phyloP scores from a whole-genome alignment of 64 coral and sea anemone genomes.

The Porites australiensis region DNA sequence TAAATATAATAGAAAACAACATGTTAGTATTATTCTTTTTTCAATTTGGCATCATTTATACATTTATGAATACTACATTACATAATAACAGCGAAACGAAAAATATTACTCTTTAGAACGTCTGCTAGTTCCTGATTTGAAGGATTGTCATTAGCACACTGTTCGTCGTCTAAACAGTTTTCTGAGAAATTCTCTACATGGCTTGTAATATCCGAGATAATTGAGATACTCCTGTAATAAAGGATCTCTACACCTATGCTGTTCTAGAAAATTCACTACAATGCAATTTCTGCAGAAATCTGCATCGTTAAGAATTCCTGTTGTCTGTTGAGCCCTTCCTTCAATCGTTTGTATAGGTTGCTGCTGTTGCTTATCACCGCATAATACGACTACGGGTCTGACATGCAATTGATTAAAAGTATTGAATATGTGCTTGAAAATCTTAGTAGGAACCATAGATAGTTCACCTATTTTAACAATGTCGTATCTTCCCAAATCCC shows the following conservation, averaged over 20 bases:
- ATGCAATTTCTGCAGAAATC: background rate
- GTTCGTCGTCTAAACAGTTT: too few relatives aligned
- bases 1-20: too few relatives aligned
- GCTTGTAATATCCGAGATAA: background rate
- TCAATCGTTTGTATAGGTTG: conserved; percentile 19
- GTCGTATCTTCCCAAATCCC: too few relatives aligned
- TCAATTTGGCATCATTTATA: too few relatives aligned
- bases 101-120: too few relatives aligned
- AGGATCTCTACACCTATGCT: conserved; percentile 9
- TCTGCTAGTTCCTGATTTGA: too few relatives aligned
- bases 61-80: too few relatives aligned
- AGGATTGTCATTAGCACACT: too few relatives aligned
- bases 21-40: too few relatives aligned
- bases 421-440: conserved; percentile 39
- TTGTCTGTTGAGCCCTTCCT: background rate
- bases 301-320: background rate
- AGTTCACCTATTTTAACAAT: conserved; percentile 35
- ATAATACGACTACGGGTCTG: conserved; percentile 28
- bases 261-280: background rate
- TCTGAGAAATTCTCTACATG: too few relatives aligned
- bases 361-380: conserved; percentile 60
- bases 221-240: background rate
- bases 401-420: conserved; percentile 21
- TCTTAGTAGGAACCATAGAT: conserved; percentile 31
- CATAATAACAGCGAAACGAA: too few relatives aligned